Evolutionary conservation across 2,113 vertebrate genomes (phyloP).

Genomic region (Oostethus manadensis): DNA sequence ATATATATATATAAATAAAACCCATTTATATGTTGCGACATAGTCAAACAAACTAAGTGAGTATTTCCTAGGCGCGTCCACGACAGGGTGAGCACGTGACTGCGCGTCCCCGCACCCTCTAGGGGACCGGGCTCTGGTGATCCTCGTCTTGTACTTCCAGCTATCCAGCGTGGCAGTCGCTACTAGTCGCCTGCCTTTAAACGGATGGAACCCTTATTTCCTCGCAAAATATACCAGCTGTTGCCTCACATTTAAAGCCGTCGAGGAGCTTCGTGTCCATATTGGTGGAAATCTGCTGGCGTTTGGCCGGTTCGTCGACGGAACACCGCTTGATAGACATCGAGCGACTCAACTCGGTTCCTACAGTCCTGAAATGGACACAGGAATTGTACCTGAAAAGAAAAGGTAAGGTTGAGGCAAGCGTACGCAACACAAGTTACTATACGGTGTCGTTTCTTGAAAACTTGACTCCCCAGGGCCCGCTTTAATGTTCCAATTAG

Average conservation of each 20-base stretch:
- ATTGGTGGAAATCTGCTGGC: constrained; percentile 4
- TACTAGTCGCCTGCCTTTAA: background rate
- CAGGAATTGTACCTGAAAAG: constrained; percentile 73
- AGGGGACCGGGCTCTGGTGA: constrained; percentile 21
- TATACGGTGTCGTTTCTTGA: background rate
- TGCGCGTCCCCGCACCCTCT: constrained; percentile 47
- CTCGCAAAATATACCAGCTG: constrained; percentile 4
- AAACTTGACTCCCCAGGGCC: background rate
- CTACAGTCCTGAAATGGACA: constrained; percentile 70
- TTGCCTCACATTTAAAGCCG: constrained; percentile 17
- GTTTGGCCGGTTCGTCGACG: constrained; percentile 40
- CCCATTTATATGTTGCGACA: too few relatives aligned
- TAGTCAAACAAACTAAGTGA: too few relatives aligned
- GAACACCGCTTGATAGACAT: constrained; percentile 37
- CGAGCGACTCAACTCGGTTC: constrained; percentile 58
- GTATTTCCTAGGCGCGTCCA: constrained; percentile 26
- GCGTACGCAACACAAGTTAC: background rate
- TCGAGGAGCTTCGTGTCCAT: constrained; percentile 7
- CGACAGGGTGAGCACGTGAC: constrained; percentile 52
- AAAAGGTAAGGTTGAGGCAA: constrained; percentile 66
- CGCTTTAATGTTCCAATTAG: fast-evolving
- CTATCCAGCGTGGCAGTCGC: constrained; percentile 59
- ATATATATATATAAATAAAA: too few relatives aligned
- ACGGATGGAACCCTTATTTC: constrained; percentile 1
- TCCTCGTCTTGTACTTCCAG: constrained; percentile 11